A percentile compares a stretch with the other conserved stretches of the same genome.
Conservation (phyloP, 1,140 invertebrate genomes). For the Heliconius hermathena region DNA sequence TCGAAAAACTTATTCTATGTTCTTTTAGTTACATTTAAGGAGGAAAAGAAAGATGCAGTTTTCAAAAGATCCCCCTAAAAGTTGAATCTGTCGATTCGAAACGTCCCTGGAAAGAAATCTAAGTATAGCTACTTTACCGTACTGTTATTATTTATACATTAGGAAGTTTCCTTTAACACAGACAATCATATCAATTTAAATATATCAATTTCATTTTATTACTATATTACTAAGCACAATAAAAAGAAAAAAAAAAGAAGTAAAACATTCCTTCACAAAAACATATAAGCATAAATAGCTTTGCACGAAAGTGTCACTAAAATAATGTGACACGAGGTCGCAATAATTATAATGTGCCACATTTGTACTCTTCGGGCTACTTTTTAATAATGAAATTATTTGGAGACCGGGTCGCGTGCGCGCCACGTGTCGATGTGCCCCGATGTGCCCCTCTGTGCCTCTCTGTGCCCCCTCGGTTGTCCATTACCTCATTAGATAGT, state of each 20-base stretch:
- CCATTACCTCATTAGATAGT: constrained; percentile 74
- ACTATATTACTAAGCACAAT: background rate
- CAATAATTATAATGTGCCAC: constrained; percentile 59
- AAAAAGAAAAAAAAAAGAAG: background rate
- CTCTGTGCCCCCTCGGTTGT: constrained; percentile 37
- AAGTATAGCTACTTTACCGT: no score
- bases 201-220: background rate
- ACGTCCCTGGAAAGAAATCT: no score
- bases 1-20: no score
- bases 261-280: background rate
- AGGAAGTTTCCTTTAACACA: no score
- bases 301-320: constrained; percentile 26
- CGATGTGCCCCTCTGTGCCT: background rate
- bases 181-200: background rate
- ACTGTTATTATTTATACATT: no score
- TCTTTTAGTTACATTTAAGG: no score
- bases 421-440: constrained; percentile 51
- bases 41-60: no score
- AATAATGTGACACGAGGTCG: constrained; percentile 48
- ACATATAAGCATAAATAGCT: constrained; percentile 18
- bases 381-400: constrained; percentile 80
- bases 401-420: constrained; percentile 59
- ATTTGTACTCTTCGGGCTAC: constrained; percentile 70
- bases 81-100: no score
- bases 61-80: no score